Evolutionary conservation across 2,797 vertebrate genomes (phyloP).

Genomic region (Eulemur coronatus): DNA sequence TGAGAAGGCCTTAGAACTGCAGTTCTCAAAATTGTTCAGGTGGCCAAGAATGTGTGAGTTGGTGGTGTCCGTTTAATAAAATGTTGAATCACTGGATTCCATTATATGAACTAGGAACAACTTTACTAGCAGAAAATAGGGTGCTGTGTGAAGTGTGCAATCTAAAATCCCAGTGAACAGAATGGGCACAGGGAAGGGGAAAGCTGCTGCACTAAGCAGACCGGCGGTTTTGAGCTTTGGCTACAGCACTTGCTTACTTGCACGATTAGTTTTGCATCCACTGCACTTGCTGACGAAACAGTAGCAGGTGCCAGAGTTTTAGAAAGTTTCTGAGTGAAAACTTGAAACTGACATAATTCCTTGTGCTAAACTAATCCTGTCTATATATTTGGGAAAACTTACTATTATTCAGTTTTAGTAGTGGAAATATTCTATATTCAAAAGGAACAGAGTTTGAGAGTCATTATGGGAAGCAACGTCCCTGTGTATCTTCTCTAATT

Average conservation of each 20-base stretch:
- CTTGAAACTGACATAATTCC: conserved; percentile 13
- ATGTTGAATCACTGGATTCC: not conserved
- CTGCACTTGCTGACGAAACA: conserved; percentile 36
- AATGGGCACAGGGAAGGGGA: not conserved
- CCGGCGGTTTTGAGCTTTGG: not conserved
- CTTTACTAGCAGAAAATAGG: not conserved
- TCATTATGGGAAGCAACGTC: not conserved
- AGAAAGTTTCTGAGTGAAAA: not conserved
- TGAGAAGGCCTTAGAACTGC: not conserved
- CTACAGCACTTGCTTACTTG: not conserved
- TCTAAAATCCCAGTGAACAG: not conserved
- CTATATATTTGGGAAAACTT: not conserved
- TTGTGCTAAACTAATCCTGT: not conserved
- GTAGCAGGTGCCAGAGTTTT: conserved; percentile 43
- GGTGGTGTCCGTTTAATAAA: not conserved
- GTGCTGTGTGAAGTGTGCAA: not conserved
- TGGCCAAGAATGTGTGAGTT: not conserved
- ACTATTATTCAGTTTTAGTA: not conserved
- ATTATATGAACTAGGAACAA: not conserved
- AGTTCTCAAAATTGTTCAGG: not conserved
- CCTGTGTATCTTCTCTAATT: not conserved
- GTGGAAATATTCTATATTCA: not conserved
- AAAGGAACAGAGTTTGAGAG: not conserved
- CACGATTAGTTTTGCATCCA: not conserved
- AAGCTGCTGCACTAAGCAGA: conserved; percentile 15